Evolutionary conservation across 1,140 invertebrate species (phyloP), one percentile per base, ranked within the genome.

Genomic region (Drosophila asahinai): DNA sequence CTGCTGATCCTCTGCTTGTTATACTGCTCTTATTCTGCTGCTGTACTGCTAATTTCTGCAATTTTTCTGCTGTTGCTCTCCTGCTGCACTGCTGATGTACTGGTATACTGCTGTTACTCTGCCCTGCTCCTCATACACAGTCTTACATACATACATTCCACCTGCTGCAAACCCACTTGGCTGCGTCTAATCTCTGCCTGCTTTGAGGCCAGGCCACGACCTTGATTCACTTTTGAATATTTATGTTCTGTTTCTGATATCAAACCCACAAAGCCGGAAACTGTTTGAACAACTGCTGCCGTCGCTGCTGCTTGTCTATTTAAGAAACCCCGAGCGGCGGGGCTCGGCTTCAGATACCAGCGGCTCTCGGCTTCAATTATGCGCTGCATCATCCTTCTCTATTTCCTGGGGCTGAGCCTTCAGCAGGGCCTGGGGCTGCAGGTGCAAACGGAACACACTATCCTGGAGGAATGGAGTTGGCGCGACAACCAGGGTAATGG

Each of bases 211-310:
- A 14, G 15, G 22, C 30, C 12, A 40, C 17, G 22, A 14, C 83
- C 83, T 86, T 86, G 80, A 80, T 87, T 80, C 63, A 87, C 61
- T 57, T 86, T 68, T 79, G 54, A 83, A 87, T 82, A 83, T 71
- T 74, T 49, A 81, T 74, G 61, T 55, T 22, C 17, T 36, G 19
- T 33, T 33, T 4, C 12, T 12, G 14, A 22, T 76, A 67, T 66
- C 47, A 67, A 6, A 27, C 33, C 33, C 33, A 9, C 33, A 36
- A 65, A 45, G 30, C 30, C 27, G 67, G 38, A 57, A 73, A 49
- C 19, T 84, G 62, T 77, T 84, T 84, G 60, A 45, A 80, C 81
- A 84, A 77, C 33, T 76, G 82, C 17, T 25, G 47, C 19, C 11
- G 22, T 11, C 12, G 43, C 5, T 0, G n/a, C 22, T 52, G 12